A percentile compares a stretch with the other conserved stretches of the same genome.
Conservation (phyloP, 2,797 vertebrate genomes). For the Pteropus rufus region DNA sequence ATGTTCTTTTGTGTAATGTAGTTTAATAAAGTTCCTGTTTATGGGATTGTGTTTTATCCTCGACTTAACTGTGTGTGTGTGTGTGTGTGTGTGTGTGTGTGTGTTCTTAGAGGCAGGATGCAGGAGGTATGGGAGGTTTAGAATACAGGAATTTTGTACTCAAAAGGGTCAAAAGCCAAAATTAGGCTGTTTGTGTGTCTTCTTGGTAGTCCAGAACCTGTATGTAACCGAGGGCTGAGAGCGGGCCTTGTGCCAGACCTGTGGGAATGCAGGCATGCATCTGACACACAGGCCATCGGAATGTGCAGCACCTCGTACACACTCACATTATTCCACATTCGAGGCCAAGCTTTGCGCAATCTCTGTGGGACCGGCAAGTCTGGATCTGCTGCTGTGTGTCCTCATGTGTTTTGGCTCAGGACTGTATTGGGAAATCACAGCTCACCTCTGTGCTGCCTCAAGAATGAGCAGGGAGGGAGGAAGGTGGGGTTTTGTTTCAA, state of each 20-base stretch:
- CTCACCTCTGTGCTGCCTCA: slow-evolving; percentile 64
- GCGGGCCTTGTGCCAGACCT: neutral
- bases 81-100: fast-evolving
- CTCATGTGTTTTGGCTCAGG: slow-evolving; percentile 75
- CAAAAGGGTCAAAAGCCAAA: neutral
- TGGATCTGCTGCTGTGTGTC: slow-evolving; percentile 76
- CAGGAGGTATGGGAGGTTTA: neutral
- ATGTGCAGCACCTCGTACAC: neutral
- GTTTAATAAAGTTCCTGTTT: slow-evolving; percentile 86
- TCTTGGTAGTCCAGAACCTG: neutral
- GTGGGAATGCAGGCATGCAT: neutral
- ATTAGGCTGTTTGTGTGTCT: neutral
- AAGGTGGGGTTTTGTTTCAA: neutral
- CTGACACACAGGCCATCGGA: neutral
- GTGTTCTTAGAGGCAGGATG: neutral
- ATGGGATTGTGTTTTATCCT: slow-evolving; percentile 71
- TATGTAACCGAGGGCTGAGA: too few species aligned
- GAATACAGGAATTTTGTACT: neutral
- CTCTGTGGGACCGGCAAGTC: slow-evolving; percentile 75
- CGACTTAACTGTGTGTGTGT: neutral
- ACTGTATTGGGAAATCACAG: slow-evolving; percentile 73
- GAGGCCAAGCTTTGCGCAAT: slow-evolving; percentile 69
- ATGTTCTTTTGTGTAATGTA: slow-evolving; percentile 82
- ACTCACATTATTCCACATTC: neutral
- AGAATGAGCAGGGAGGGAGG: slow-evolving; percentile 54